phyloP scores from a whole-genome alignment of 2,113 vertebrate species.

The Brienomyrus brachyistius region DNA sequence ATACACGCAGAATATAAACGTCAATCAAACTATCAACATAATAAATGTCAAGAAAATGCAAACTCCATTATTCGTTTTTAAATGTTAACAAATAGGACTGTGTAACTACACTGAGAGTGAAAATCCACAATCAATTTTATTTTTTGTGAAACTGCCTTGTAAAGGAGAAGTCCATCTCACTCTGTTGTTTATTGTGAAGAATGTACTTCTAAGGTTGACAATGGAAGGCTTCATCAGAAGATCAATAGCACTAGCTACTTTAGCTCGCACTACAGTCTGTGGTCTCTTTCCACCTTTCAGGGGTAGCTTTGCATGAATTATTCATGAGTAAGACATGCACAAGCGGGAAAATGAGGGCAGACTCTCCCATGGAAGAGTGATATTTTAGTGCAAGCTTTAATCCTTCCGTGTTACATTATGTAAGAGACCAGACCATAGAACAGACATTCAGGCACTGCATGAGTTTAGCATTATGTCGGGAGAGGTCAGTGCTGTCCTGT shows the following conservation, averaged over 20 bases:
- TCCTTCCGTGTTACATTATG: background rate
- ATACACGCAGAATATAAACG: background rate
- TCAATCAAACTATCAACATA: background rate
- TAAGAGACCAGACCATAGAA: background rate
- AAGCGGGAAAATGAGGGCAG: background rate
- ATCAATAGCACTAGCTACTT: background rate
- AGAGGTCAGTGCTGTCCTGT: background rate
- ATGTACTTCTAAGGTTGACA: background rate
- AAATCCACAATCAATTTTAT: background rate
- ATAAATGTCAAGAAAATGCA: background rate
- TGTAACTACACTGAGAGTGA: background rate
- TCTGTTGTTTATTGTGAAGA: conserved; percentile 4
- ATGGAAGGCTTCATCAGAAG: background rate
- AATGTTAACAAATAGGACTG: background rate
- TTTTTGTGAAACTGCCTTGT: background rate
- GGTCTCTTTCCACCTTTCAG: background rate
- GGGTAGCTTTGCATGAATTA: background rate
- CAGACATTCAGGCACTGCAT: background rate
- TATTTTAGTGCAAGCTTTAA: conserved; percentile 10
- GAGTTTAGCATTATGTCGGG: background rate
- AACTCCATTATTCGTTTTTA: background rate
- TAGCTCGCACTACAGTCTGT: background rate
- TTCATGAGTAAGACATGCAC: background rate
- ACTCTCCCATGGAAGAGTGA: background rate
- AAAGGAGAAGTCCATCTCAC: background rate